Percentiles rank a stretch among this genome's conserved stretches.
Conservation (phyloP, 2,797 vertebrate genomes). For the Podargus strigoides region DNA sequence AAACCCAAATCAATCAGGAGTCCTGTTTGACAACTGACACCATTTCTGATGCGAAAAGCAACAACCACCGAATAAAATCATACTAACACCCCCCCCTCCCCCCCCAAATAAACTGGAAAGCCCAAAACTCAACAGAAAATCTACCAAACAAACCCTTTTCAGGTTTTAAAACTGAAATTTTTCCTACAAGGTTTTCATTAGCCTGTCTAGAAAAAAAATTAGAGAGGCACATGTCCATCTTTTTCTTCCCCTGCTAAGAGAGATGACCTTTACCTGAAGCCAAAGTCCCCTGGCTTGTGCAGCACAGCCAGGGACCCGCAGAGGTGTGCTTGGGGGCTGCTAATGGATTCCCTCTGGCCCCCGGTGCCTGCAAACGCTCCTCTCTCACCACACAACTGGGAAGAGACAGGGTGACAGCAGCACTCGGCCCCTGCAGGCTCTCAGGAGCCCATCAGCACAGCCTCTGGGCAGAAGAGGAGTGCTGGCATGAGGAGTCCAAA, state of each 20-base stretch:
- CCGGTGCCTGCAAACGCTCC: not conserved
- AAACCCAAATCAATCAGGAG: not conserved
- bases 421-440: not conserved
- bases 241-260: not conserved
- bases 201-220: not conserved
- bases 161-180: not conserved
- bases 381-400: not conserved
- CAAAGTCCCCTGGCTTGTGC: not conserved
- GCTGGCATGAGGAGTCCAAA: not conserved
- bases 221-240: not conserved
- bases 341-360: not conserved
- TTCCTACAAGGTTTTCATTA: not conserved
- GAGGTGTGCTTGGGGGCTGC: not conserved
- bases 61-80: not conserved
- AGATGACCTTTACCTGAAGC: not conserved
- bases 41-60: not conserved
- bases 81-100: no score
- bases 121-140: not conserved
- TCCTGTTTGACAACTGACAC: constrained; percentile 38
- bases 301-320: not conserved
- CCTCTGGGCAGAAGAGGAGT: not conserved
- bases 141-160: not conserved
- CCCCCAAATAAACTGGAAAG: not conserved
- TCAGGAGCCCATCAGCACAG: not conserved
- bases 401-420: not conserved